Evolutionary conservation across 2,888 invertebrate genomes (phyloP).

Genomic region (Orthosia incerta): DNA sequence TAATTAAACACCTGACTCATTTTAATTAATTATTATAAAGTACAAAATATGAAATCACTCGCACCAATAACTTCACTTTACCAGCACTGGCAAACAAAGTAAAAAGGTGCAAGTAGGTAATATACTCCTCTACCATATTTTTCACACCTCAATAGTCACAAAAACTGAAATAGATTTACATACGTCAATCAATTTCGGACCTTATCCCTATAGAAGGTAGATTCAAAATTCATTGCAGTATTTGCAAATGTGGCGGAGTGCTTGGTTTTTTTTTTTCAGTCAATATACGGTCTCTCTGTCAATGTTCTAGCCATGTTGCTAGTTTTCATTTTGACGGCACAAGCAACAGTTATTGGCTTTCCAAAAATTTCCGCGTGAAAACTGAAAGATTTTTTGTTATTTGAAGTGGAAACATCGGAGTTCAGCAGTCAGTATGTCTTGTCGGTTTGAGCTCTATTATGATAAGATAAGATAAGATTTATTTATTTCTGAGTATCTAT

Average conservation of each 20-base stretch:
- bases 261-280: slow-evolving; percentile 2
- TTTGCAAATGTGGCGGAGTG: neutral
- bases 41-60: slow-evolving; percentile 2
- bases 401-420: neutral
- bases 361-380: neutral
- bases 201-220: rapidly evolving
- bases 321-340: neutral
- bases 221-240: slow-evolving; percentile 7
- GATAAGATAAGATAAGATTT: too few relatives aligned
- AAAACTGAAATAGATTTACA: slow-evolving; percentile 35
- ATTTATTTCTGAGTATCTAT: too few relatives aligned
- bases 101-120: slow-evolving; percentile 24
- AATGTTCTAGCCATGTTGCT: neutral
- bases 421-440: too few relatives aligned
- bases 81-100: slow-evolving; percentile 9
- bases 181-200: slow-evolving; percentile 1
- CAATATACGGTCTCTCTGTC: neutral
- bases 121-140: slow-evolving; percentile 30
- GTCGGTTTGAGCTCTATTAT: too few relatives aligned
- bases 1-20: neutral
- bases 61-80: neutral
- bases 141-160: slow-evolving; percentile 21
- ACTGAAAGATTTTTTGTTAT: neutral
- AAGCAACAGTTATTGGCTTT: neutral
- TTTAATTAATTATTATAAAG: neutral